A percentile compares a stretch with the other conserved stretches of the same genome.
Evolutionary conservation across 2,113 vertebrate genomes (phyloP).

Genomic region (Fulica atra): DNA sequence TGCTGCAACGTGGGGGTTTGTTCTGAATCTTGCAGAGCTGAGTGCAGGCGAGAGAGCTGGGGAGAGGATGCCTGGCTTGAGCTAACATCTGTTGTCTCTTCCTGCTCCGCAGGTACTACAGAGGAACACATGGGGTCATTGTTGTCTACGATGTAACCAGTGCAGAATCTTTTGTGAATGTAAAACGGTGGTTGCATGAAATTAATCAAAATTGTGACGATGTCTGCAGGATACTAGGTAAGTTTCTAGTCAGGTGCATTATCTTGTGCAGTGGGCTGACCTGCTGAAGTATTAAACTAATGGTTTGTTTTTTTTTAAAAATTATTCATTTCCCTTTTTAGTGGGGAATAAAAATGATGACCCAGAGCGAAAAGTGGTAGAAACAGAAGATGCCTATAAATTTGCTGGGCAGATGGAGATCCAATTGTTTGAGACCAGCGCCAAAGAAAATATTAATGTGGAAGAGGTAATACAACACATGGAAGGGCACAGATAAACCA

Average conservation of each 20-base stretch:
- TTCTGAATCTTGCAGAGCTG: not conserved
- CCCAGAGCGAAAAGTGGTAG: constrained; percentile 95
- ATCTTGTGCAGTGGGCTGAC: not conserved
- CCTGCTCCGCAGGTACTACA: constrained; percentile 87
- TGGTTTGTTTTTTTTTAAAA: too few relatives aligned
- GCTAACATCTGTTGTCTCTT: not conserved
- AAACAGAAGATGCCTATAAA: constrained; percentile 97
- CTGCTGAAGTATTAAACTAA: not conserved
- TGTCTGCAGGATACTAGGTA: constrained; percentile 98
- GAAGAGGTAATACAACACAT: constrained; percentile 85
- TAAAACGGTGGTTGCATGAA: constrained; percentile 99
- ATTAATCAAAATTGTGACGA: constrained; percentile 99
- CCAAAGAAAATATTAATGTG: constrained; percentile 98
- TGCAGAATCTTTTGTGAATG: constrained; percentile 98
- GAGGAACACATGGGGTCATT: constrained; percentile 97
- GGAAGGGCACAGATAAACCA: not conserved
- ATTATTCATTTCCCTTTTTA: constrained; percentile 66
- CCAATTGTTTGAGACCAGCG: constrained; percentile 97
- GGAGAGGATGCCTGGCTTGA: not conserved
- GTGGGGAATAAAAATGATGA: constrained; percentile 99
- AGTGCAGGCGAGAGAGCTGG: not conserved
- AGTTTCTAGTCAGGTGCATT: not conserved
- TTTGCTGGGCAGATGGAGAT: constrained; percentile 99
- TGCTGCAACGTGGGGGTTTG: not conserved
- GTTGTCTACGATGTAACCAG: constrained; percentile 98